A percentile compares a stretch with the other conserved stretches of the same genome.
phyloP scores from a whole-genome alignment of 2,113 vertebrate species.

The Hippocampus abdominalis region DNA sequence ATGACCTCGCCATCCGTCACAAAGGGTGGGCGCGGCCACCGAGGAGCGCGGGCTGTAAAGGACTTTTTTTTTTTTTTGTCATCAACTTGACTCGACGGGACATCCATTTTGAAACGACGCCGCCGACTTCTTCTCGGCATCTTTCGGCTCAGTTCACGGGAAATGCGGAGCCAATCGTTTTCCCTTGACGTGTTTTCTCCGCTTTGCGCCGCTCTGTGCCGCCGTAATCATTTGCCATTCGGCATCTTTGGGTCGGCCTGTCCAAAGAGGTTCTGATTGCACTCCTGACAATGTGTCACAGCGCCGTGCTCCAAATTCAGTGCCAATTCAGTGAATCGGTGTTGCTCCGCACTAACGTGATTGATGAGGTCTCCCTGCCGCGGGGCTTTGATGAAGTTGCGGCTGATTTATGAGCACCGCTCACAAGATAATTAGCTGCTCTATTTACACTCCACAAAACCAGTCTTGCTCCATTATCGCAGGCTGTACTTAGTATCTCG shows the following conservation, averaged over 20 bases:
- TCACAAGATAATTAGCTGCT: slow-evolving; percentile 70
- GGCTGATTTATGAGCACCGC: slow-evolving; percentile 70
- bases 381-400: slow-evolving; percentile 71
- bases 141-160: too few species aligned
- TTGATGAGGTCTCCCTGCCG: slow-evolving; percentile 68
- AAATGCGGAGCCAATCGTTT: slow-evolving; percentile 1
- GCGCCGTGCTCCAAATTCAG: slow-evolving; percentile 34
- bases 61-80: slow-evolving; percentile 9
- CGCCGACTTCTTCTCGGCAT: slow-evolving; percentile 7
- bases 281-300: slow-evolving; percentile 63
- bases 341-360: slow-evolving; percentile 60
- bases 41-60: slow-evolving; percentile 29
- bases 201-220: slow-evolving; percentile 31
- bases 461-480: slow-evolving; percentile 28
- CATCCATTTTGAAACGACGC: not conserved
- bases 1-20: slow-evolving; percentile 65
- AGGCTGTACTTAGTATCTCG: slow-evolving; percentile 28
- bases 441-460: slow-evolving; percentile 54
- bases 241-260: slow-evolving; percentile 45
- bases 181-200: slow-evolving; percentile 1
- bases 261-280: slow-evolving; percentile 57
- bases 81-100: slow-evolving; percentile 10
- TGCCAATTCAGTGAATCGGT: slow-evolving; percentile 39
- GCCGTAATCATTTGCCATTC: slow-evolving; percentile 31
- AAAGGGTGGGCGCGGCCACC: slow-evolving; percentile 20